phyloP scores from a whole-genome alignment of 2,113 vertebrate genomes.

The Notechis scutatus region DNA sequence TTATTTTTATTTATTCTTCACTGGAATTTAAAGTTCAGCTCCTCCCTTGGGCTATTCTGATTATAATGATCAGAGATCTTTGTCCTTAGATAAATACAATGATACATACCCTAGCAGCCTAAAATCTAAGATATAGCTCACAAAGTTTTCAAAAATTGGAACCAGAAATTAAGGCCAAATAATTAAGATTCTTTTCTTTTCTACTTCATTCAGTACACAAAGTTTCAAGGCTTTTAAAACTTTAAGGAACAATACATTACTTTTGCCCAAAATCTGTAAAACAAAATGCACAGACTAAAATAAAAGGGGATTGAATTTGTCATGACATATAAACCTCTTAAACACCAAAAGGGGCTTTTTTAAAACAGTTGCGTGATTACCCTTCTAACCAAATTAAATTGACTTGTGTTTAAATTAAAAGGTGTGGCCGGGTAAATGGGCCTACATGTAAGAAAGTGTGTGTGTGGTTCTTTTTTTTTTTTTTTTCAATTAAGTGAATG shows the following conservation, averaged over 20 bases:
- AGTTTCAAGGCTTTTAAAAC: neutral
- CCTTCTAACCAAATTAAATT: constrained; percentile 14
- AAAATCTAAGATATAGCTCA: neutral
- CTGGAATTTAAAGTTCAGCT: constrained; percentile 47
- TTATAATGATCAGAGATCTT: neutral
- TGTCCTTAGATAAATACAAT: neutral
- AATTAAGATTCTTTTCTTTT: neutral
- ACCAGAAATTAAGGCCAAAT: neutral
- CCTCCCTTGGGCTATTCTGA: constrained; percentile 44
- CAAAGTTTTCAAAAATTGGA: neutral
- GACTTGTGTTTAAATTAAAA: constrained; percentile 10
- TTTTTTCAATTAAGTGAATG: constrained; percentile 7
- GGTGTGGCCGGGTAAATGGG: neutral
- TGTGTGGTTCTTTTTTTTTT: neutral
- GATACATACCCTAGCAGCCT: neutral
- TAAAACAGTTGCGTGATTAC: neutral
- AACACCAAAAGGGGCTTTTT: neutral
- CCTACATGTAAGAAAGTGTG: neutral
- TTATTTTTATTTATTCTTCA: constrained; percentile 46
- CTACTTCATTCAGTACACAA: too few species aligned
- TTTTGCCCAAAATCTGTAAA: neutral
- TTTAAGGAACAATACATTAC: neutral
- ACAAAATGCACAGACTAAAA: neutral
- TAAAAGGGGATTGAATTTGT: neutral
- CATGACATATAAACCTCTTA: neutral